Evolutionary conservation across 2,888 invertebrate species (phyloP).

Genomic region (Calameuta filiformis): DNA sequence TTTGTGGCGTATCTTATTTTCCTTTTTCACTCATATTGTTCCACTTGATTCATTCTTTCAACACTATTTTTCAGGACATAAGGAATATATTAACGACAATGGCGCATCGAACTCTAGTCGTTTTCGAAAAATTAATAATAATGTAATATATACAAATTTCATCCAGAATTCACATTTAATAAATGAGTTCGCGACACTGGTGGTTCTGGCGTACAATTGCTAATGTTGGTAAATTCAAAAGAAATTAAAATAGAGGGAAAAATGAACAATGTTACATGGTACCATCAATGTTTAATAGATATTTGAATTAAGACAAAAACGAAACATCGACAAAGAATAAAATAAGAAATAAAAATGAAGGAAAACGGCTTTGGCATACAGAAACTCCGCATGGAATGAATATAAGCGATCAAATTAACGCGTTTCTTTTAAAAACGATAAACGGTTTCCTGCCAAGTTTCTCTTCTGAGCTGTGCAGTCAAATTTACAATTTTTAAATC

Average conservation of each 20-base stretch:
- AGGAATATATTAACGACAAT: not conserved
- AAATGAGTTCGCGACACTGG: slow-evolving; percentile 32
- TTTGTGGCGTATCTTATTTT: not conserved
- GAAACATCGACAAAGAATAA: slow-evolving; percentile 6
- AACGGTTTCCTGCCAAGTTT: not conserved
- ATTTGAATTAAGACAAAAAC: not conserved
- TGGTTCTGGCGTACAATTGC: slow-evolving; percentile 21
- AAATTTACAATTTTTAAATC: not conserved
- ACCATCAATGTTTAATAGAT: slow-evolving; percentile 6
- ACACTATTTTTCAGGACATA: not conserved
- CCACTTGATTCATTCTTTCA: not conserved
- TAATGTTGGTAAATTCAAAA: slow-evolving; percentile 22
- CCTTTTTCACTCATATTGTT: not conserved
- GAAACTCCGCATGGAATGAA: not conserved
- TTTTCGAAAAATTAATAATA: slow-evolving; percentile 34
- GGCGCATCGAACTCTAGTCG: not conserved
- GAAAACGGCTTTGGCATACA: not conserved
- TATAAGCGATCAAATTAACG: not conserved
- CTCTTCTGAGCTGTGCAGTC: not conserved
- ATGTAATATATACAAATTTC: slow-evolving; percentile 59
- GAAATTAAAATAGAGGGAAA: slow-evolving; percentile 25
- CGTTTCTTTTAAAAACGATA: not conserved
- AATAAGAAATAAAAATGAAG: slow-evolving; percentile 4
- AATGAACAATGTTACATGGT: slow-evolving; percentile 21
- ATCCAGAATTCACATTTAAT: slow-evolving; percentile 41